phyloP scores from a whole-genome alignment of 2,888 invertebrate species.

The Epistrophe eligans region DNA sequence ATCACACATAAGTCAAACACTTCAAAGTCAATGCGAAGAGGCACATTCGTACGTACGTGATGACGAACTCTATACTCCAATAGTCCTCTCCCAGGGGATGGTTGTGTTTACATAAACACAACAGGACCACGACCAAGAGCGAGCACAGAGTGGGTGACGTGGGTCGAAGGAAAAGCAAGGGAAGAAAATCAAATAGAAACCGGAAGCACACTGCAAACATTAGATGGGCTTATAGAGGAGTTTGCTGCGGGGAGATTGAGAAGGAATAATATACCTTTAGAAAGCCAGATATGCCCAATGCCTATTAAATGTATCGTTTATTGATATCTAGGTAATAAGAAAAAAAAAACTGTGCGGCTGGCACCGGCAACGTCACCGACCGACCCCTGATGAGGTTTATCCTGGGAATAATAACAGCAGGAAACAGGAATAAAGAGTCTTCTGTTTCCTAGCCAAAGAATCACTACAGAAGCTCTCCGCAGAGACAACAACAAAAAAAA shows the following conservation, averaged over 20 bases:
- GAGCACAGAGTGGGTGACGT: conserved; percentile 32
- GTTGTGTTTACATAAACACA: conserved; percentile 73
- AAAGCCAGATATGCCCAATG: conserved; percentile 65
- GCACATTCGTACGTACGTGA: conserved; percentile 56
- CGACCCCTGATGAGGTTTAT: conserved; percentile 76
- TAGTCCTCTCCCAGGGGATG: conserved; percentile 60
- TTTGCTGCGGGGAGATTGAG: conserved; percentile 31
- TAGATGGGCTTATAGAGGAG: conserved; percentile 59
- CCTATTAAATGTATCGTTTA: conserved; percentile 77
- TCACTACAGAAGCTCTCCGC: conserved; percentile 60
- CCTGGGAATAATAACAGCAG: conserved; percentile 76
- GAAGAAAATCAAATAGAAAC: conserved; percentile 73
- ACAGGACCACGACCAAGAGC: conserved; percentile 62
- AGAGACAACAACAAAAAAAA: conserved; percentile 29
- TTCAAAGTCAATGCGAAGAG: conserved; percentile 73
- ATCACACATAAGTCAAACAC: conserved; percentile 76
- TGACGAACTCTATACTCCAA: conserved; percentile 35
- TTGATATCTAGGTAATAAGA: conserved; percentile 69
- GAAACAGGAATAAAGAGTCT: conserved; percentile 72
- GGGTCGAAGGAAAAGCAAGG: conserved; percentile 3
- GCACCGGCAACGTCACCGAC: background rate
- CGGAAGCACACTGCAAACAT: conserved; percentile 73
- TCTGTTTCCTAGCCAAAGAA: conserved; percentile 39
- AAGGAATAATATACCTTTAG: conserved; percentile 42
- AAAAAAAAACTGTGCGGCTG: conserved; percentile 29